Evolutionary conservation across 2,113 vertebrate species (phyloP).

Genomic region (Mus musculus): GRCm39 chrX:108486501-108487000

Average conservation of each 20-base stretch:
- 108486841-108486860: background rate
- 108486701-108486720: background rate
- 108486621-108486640: background rate
- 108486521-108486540: background rate
- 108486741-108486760: background rate
- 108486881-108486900: background rate
- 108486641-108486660: background rate
- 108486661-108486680: background rate
- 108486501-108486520: background rate
- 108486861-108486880: background rate
- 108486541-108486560: background rate
- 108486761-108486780: slow-evolving; percentile 9
- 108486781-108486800: background rate
- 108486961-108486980: no score
- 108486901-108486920: background rate
- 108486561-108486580: background rate
- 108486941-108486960: no score
- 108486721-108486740: background rate
- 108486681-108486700: background rate
- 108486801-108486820: background rate
- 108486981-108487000: no score
- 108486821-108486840: background rate
- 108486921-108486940: no score
- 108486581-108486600: background rate
- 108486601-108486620: background rate